These are phyloP conservation scores for Abscondita cerata DNA, from an alignment of 2,888 invertebrate genomes.

Conservation along the genomic window DNA sequence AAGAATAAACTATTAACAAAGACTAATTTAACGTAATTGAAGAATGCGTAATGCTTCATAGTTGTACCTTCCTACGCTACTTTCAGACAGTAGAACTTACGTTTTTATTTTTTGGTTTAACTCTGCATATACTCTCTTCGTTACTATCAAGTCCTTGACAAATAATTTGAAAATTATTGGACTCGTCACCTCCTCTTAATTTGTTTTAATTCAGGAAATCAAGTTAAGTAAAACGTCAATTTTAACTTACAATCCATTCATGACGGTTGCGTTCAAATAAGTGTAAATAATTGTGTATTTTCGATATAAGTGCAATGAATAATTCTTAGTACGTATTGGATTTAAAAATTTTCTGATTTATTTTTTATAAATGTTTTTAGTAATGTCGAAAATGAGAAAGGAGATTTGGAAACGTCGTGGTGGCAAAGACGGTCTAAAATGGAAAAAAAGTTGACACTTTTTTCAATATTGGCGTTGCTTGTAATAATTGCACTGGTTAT, in stretches of 20 bases:
- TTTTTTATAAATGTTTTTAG: slow-evolving; percentile 14
- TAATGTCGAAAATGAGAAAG: slow-evolving; percentile 27
- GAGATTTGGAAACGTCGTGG: slow-evolving; percentile 28
- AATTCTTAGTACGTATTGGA: slow-evolving; percentile 33
- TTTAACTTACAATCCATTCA: slow-evolving; percentile 18
- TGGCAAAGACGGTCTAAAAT: slow-evolving; percentile 37
- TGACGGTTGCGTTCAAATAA: slow-evolving; percentile 17
- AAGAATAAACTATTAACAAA: slow-evolving; percentile 16
- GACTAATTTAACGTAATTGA: slow-evolving; percentile 20
- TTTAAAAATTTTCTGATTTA: slow-evolving; percentile 11
- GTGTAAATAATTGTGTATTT: slow-evolving; percentile 9
- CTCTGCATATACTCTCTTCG: slow-evolving; percentile 17
- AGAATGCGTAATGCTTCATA: slow-evolving; percentile 14
- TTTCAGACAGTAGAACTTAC: slow-evolving; percentile 5
- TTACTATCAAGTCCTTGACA: slow-evolving; percentile 26
- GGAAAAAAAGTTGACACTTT: slow-evolving; percentile 38
- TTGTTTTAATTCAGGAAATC: slow-evolving; percentile 29
- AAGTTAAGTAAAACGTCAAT: slow-evolving; percentile 28
- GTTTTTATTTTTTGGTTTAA: slow-evolving; percentile 21
- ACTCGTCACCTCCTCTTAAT: slow-evolving; percentile 31
- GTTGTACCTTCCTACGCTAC: slow-evolving; percentile 18
- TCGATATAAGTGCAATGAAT: slow-evolving; percentile 22
- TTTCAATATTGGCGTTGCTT: slow-evolving; percentile 35
- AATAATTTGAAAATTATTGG: slow-evolving; percentile 27
- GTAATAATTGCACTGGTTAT: slow-evolving; percentile 38